Evolutionary conservation across 2,113 vertebrate species (phyloP), one percentile per base, ranked within the genome.

Genomic region (Toxostoma redivivum): DNA sequence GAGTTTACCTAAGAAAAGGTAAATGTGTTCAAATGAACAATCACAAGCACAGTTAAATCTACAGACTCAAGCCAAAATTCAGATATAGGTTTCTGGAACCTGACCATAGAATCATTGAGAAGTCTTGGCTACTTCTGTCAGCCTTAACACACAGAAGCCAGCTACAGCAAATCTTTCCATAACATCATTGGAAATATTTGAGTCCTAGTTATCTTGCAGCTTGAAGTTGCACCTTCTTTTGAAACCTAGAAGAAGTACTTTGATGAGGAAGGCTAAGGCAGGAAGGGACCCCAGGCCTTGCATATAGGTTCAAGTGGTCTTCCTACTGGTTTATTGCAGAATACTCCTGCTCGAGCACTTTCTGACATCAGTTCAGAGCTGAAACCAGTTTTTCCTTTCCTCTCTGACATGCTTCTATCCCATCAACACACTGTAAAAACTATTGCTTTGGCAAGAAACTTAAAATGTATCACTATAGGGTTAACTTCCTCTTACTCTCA

Each of bases 401-500:
- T 85, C 33, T 64, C 40, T 56, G 56, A 53, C 19, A 50, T 0
- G 15, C 42, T 73, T 50, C 33, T 47, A 16, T 70, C 28, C 23
- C 47, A 15, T 51, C 27, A 85, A 66, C 16, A 56, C 25, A 48
- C 40, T 12, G 10, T 17, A 57, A 64, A 67, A 79, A 77, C 72
- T 22, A 78, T 3, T 74, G 47, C 38, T 20, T 69, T n/a, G n/a
- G 20, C n/a, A 82, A 79, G 35, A 35, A 92, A 81, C 45, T 62
- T 73, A 15, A 24, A 57, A 15, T n/a, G 4, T 28, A 69, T 54
- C 71, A 42, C 65, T 47, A 78, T 0, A 88, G 72, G 45, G 80
- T 86, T 95, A 97, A 94, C 38, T 81, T 84, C 66, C 73, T 88
- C 87, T 93, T 79, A 85, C 54, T 38, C 79, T 77, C 77, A 82